Base-by-base conservation (phyloP, 2,113 vertebrate genomes). In the Microtus ochrogaster region DNA sequence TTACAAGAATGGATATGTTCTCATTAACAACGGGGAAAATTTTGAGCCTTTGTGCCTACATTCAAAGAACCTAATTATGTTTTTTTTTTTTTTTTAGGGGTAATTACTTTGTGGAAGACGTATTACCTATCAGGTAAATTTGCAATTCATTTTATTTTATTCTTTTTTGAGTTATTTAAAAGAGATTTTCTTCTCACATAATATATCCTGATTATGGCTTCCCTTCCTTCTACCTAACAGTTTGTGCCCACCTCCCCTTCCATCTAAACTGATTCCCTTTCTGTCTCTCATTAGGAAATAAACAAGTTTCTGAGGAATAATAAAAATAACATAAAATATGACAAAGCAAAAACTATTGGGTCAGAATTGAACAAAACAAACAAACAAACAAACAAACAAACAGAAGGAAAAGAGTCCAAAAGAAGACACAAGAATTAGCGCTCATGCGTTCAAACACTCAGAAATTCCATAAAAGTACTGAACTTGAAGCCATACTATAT, bases 61-160 rank as follows among this genome's bases (percentile, higher is more conserved):
- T 74, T 3, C 44, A 73, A 92, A 94, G 76, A 84, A 77, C 10
- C 21, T 79, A 61, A 91, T 49, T 90, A 72, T 94, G 66, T 55
- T 55, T 86, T 33, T 72, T n/a, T 72, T 94, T 61, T 55, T 55
- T 86, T 33, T 72, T n/a, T 72, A 10, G 77, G 2, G 3, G 17
- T 76, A 36, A 72, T 81, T 66, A 85, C 70, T 89, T 72, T 74
- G 81, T 96, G 41, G 47, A 63, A 58, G 4, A 41, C 5, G 17
- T 17, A 5, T 36, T 94, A 36, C 66, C 39, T 41, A 17, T 4
- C 82, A 65, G 26, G 58, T 28, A 22, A 26, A 36, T 84, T 61
- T 26, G 79, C 7, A 82, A 13, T 39, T 39, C 13, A 52, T 79
- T 36, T 79, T 79, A 82, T 39, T 82, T 39, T 58, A 82, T 58